Evolutionary conservation across 2,888 invertebrate species (phyloP).

Genomic region (Volucella bombylans): DNA sequence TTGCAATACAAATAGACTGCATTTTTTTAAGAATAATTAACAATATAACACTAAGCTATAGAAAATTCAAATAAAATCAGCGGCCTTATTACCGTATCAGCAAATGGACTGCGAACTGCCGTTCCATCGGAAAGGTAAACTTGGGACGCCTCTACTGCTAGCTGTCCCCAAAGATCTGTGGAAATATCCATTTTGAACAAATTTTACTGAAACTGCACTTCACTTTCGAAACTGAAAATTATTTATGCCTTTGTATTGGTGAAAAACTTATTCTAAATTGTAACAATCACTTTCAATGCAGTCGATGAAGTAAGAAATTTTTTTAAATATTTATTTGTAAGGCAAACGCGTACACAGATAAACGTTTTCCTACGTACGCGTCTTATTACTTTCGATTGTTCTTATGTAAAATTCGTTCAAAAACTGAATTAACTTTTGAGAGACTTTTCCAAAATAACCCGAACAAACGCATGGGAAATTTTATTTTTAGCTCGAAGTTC

Average conservation of each 20-base stretch:
- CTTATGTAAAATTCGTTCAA: conserved; percentile 68
- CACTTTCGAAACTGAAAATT: conserved; percentile 33
- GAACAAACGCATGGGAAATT: conserved; percentile 74
- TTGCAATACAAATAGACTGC: conserved; percentile 33
- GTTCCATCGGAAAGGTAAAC: conserved; percentile 90
- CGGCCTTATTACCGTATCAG: conserved; percentile 88
- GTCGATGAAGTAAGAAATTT: conserved; percentile 22
- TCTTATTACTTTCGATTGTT: conserved; percentile 60
- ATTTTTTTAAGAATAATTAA: conserved; percentile 7
- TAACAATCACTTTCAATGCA: background rate
- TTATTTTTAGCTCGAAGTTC: conserved; percentile 72
- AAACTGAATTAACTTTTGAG: conserved; percentile 72
- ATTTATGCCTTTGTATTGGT: background rate
- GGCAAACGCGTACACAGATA: background rate
- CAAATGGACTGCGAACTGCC: conserved; percentile 91
- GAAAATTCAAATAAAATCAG: background rate
- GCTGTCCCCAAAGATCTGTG: conserved; percentile 93
- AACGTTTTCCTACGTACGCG: background rate
- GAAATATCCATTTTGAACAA: conserved; percentile 85
- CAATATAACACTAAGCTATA: background rate
- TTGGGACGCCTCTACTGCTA: conserved; percentile 93
- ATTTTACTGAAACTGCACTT: conserved; percentile 45
- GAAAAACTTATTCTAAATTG: background rate
- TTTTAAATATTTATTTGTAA: conserved; percentile 7
- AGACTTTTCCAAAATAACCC: conserved; percentile 77